Evolutionary conservation across 2,113 vertebrate genomes (phyloP).

Genomic region (Oncorhynchus tshawytscha): DNA sequence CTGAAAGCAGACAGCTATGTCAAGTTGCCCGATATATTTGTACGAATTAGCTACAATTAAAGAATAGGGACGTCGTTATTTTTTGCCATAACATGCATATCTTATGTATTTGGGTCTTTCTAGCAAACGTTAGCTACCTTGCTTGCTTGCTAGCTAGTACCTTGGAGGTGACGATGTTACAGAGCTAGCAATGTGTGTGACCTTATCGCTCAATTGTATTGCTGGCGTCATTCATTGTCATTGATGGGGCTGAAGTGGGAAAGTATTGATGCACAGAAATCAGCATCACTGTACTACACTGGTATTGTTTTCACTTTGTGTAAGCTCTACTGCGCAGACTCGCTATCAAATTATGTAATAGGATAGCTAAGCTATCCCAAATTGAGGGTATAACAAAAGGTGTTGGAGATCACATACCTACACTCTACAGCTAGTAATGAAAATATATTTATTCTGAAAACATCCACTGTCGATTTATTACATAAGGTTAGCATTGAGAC

Average conservation of each 20-base stretch:
- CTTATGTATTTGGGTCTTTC: too few relatives aligned
- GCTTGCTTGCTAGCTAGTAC: not conserved
- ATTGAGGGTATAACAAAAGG: not conserved
- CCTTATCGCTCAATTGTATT: not conserved
- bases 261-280: too few relatives aligned
- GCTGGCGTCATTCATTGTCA: not conserved
- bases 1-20: too few relatives aligned
- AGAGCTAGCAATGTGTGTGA: not conserved
- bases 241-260: slow-evolving; percentile 8
- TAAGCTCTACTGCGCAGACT: slow-evolving; percentile 29
- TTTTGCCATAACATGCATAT: too few relatives aligned
- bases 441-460: not conserved
- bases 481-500: too few relatives aligned
- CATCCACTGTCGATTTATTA: too few relatives aligned
- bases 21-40: too few relatives aligned
- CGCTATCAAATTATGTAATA: slow-evolving; percentile 26
- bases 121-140: not conserved
- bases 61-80: too few relatives aligned
- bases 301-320: not conserved
- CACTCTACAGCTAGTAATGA: not conserved
- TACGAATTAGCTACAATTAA: not conserved
- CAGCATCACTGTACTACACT: too few relatives aligned
- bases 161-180: not conserved
- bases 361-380: not conserved
- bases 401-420: not conserved